phyloP scores from a whole-genome alignment of 2,888 invertebrate genomes.

The Sericinus montela region DNA sequence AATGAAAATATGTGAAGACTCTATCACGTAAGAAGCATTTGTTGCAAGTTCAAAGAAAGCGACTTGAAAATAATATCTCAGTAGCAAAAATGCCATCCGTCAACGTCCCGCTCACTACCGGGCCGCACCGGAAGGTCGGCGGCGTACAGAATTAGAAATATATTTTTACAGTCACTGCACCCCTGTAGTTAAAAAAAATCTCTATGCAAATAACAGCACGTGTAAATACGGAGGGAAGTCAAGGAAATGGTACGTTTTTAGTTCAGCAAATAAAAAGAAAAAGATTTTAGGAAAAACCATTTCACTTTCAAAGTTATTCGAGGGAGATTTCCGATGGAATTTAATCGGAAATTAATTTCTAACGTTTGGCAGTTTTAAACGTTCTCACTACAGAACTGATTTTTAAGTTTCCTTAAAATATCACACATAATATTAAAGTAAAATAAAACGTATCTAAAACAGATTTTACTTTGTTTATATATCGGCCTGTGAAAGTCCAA shows the following conservation, averaged over 20 bases:
- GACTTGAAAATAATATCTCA: constrained; percentile 55
- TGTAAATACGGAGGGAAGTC: constrained; percentile 68
- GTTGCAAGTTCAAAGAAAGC: constrained; percentile 30
- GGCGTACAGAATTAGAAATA: constrained; percentile 73
- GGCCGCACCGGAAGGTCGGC: constrained; percentile 61
- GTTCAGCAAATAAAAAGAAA: constrained; percentile 10
- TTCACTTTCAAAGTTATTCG: constrained; percentile 12
- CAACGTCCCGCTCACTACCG: constrained; percentile 56
- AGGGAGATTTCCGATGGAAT: constrained; percentile 20
- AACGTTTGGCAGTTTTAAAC: not conserved
- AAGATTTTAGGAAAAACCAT: constrained; percentile 14
- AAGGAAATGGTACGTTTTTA: constrained; percentile 31
- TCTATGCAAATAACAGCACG: constrained; percentile 77
- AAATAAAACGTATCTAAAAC: too few relatives aligned
- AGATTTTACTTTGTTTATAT: not conserved
- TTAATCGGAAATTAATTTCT: constrained; percentile 32
- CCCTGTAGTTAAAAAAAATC: constrained; percentile 61
- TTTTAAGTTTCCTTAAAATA: too few relatives aligned
- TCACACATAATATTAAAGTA: not conserved
- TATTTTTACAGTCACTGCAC: constrained; percentile 69
- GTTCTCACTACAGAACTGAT: too few relatives aligned
- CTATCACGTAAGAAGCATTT: constrained; percentile 9
- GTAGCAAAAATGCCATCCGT: constrained; percentile 63
- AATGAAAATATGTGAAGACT: not conserved
- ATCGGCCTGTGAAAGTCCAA: too few relatives aligned